These are phyloP conservation scores for Bursaphelenchus okinawaensis DNA, from an alignment of 2,888 invertebrate species.

Conservation along the genomic window DNA sequence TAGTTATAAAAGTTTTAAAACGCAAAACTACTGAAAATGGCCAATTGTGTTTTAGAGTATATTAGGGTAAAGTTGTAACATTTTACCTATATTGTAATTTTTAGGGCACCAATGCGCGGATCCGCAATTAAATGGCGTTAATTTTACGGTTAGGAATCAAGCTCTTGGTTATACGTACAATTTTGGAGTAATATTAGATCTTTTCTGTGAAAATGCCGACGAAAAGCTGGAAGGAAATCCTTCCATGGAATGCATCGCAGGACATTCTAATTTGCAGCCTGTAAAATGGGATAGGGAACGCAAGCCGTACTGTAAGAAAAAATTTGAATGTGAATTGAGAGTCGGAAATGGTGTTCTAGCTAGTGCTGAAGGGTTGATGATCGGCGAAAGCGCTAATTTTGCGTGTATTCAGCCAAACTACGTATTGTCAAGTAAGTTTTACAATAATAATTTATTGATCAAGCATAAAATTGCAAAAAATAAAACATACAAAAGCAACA, in stretches of 20 bases:
- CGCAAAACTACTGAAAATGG: too few relatives aligned
- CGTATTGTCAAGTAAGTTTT: conserved; percentile 18
- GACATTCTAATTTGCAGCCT: background rate
- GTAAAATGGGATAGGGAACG: background rate
- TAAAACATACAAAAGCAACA: too few relatives aligned
- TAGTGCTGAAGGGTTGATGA: background rate
- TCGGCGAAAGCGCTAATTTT: conserved; percentile 21
- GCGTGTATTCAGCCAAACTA: conserved; percentile 27
- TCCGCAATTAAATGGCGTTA: background rate
- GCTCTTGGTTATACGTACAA: conserved; percentile 6
- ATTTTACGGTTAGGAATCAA: too few relatives aligned
- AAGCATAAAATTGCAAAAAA: too few relatives aligned
- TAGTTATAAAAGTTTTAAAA: too few relatives aligned
- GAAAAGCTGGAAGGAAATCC: background rate
- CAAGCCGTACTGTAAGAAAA: background rate
- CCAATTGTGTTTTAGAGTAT: too few relatives aligned
- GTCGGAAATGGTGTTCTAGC: background rate
- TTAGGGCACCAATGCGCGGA: background rate
- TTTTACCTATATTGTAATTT: too few relatives aligned
- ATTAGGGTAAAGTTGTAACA: too few relatives aligned
- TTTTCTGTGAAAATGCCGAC: background rate
- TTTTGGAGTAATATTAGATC: background rate
- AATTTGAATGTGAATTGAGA: background rate
- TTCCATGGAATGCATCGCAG: background rate
- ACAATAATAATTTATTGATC: too few relatives aligned